These are phyloP conservation scores for Cerceris rybyensis DNA, from an alignment of 2,888 invertebrate species.

Conservation along the genomic window DNA sequence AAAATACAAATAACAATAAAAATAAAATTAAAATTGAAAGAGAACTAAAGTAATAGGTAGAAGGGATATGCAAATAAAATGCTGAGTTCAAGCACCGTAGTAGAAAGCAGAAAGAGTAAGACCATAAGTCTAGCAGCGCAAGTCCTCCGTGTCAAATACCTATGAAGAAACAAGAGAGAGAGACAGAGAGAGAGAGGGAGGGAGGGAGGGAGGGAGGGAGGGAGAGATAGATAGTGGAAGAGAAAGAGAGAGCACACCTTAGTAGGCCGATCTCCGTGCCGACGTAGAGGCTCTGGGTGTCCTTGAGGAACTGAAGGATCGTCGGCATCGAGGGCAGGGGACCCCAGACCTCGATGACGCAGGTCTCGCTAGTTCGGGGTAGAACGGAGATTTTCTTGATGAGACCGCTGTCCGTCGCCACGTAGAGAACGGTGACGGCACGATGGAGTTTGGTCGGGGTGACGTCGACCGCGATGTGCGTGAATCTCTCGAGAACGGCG, in stretches of 20 bases:
- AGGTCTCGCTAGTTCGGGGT: slow-evolving; percentile 88
- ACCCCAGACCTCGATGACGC: slow-evolving; percentile 93
- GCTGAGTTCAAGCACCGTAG: no score
- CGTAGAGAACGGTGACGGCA: slow-evolving; percentile 90
- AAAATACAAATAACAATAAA: no score
- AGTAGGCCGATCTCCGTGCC: slow-evolving; percentile 75
- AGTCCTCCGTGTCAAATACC: no score
- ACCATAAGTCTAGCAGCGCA: no score
- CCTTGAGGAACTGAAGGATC: slow-evolving; percentile 90
- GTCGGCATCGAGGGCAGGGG: slow-evolving; percentile 84
- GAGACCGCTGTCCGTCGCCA: slow-evolving; percentile 89
- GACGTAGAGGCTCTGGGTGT: slow-evolving; percentile 85
- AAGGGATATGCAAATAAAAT: no score
- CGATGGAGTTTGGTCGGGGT: slow-evolving; percentile 88
- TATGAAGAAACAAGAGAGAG: no score
- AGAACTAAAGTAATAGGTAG: no score
- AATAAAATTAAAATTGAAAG: no score
- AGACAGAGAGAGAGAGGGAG: no score
- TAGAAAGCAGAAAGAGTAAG: no score
- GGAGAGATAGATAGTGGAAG: no score
- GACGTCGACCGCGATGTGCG: slow-evolving; percentile 92
- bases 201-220: no score
- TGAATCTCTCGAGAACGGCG: slow-evolving; percentile 88
- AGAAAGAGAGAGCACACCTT: slow-evolving; percentile 58
- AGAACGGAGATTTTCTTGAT: slow-evolving; percentile 92